Evolutionary conservation across 2,797 vertebrate genomes (phyloP).

Genomic region (Alosa sapidissima): DNA sequence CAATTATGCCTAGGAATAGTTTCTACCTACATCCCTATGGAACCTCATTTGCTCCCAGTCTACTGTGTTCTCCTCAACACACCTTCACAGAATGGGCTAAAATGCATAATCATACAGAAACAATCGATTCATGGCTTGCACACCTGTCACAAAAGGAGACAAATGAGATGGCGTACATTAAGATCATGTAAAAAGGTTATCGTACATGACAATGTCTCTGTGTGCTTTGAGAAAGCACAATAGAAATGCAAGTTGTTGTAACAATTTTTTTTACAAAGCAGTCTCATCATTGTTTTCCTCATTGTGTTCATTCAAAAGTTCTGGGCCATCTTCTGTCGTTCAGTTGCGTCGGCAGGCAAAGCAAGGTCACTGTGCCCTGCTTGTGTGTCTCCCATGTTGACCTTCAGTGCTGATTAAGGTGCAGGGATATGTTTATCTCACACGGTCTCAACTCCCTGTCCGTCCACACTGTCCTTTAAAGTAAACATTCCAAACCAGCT

Average conservation of each 20-base stretch:
- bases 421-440: not conserved
- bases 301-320: not conserved
- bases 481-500: not conserved
- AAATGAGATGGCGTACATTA: not conserved
- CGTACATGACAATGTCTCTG: too few species aligned
- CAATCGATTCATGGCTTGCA: not conserved
- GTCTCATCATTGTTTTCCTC: not conserved
- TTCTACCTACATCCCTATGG: not conserved
- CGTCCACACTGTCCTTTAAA: not conserved
- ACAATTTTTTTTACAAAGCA: not conserved
- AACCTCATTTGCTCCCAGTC: not conserved
- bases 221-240: too few species aligned
- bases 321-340: not conserved
- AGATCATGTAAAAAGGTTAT: too few species aligned
- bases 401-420: not conserved
- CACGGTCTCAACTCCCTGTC: not conserved
- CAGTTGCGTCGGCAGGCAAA: not conserved
- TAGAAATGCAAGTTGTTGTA: too few species aligned
- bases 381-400: not conserved
- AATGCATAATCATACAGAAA: not conserved
- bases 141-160: not conserved
- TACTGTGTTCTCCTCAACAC: not conserved
- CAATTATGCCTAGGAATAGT: not conserved
- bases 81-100: not conserved
- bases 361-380: not conserved